Percentiles rank a stretch among this genome's conserved stretches.
These are phyloP conservation scores for Drosophila kanekoi DNA, from an alignment of 2,888 invertebrate genomes.

Conservation along the genomic window DNA sequence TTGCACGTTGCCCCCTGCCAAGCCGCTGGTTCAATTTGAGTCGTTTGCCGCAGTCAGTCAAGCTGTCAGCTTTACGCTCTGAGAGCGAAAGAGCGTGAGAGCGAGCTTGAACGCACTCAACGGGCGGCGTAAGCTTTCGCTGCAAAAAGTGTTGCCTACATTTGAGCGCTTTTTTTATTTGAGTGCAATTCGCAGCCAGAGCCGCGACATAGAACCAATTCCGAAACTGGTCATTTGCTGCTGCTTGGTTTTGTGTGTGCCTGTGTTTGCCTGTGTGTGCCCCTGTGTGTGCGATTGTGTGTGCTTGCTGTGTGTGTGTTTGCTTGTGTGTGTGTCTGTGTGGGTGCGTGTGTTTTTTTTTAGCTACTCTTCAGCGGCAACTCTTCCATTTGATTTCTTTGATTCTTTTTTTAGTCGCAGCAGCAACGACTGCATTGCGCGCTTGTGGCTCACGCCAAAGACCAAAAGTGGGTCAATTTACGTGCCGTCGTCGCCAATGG, in stretches of 20 bases:
- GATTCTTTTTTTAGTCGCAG: slow-evolving; percentile 59
- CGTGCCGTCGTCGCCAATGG: slow-evolving; percentile 50
- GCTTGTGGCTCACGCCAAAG: slow-evolving; percentile 50
- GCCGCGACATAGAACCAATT: slow-evolving; percentile 7
- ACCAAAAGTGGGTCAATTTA: slow-evolving; percentile 76
- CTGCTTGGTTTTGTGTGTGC: neutral
- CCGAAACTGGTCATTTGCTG: slow-evolving; percentile 32
- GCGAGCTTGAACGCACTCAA: slow-evolving; percentile 21
- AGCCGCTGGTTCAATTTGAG: slow-evolving; percentile 6
- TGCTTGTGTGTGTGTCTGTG: slow-evolving; percentile 1
- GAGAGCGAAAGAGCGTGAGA: slow-evolving; percentile 10
- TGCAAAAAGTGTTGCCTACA: slow-evolving; percentile 44
- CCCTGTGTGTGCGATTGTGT: no score
- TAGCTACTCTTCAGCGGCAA: slow-evolving; percentile 47
- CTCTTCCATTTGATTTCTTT: slow-evolving; percentile 80
- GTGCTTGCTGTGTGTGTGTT: neutral
- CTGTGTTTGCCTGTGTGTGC: neutral
- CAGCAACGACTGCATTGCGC: slow-evolving; percentile 14
- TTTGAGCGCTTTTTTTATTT: slow-evolving; percentile 33
- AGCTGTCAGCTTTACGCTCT: neutral
- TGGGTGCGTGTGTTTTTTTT: slow-evolving; percentile 15
- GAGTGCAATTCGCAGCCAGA: slow-evolving; percentile 21
- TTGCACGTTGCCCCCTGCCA: neutral
- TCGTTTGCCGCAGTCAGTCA: slow-evolving; percentile 7
- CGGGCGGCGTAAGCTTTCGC: slow-evolving; percentile 31